A percentile compares a stretch with the other conserved stretches of the same genome.
These are phyloP conservation scores for Drosophila paracracens DNA, from an alignment of 2,888 invertebrate species.

Conservation along the genomic window DNA sequence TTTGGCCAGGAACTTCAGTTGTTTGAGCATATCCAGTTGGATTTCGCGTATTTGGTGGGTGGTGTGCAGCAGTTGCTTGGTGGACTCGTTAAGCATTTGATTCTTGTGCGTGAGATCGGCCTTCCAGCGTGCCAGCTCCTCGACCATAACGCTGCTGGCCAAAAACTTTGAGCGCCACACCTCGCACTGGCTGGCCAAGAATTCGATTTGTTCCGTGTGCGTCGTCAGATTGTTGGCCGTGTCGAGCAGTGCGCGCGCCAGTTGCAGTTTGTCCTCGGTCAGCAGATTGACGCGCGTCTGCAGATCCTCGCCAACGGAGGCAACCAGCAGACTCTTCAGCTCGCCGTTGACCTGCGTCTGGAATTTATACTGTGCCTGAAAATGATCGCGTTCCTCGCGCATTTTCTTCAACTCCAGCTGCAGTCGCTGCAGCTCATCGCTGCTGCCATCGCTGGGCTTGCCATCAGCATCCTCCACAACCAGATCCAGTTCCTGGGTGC, in stretches of 20 bases:
- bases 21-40: conserved; percentile 83
- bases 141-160: conserved; percentile 97
- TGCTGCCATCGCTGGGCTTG: conserved; percentile 67
- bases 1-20: conserved; percentile 84
- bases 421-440: conserved; percentile 54
- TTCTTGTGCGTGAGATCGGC: conserved; percentile 89
- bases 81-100: conserved; percentile 82
- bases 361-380: conserved; percentile 93
- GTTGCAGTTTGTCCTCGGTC: conserved; percentile 95
- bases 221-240: conserved; percentile 94
- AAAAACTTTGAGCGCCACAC: conserved; percentile 98
- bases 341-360: conserved; percentile 96
- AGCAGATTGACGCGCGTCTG: conserved; percentile 95
- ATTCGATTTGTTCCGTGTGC: conserved; percentile 96
- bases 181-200: conserved; percentile 96
- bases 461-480: conserved; percentile 77
- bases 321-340: conserved; percentile 95
- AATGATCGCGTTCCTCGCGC: conserved; percentile 89
- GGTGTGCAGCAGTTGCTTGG: conserved; percentile 81
- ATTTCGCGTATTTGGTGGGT: conserved; percentile 85
- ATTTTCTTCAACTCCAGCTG: conserved; percentile 84
- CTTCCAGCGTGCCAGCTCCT: conserved; percentile 95
- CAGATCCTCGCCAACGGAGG: conserved; percentile 97
- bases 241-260: conserved; percentile 93
- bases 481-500: conserved; percentile 87